These are phyloP conservation scores for Leuciscus waleckii DNA, from an alignment of 2,797 vertebrate genomes.

Conservation along the genomic window DNA sequence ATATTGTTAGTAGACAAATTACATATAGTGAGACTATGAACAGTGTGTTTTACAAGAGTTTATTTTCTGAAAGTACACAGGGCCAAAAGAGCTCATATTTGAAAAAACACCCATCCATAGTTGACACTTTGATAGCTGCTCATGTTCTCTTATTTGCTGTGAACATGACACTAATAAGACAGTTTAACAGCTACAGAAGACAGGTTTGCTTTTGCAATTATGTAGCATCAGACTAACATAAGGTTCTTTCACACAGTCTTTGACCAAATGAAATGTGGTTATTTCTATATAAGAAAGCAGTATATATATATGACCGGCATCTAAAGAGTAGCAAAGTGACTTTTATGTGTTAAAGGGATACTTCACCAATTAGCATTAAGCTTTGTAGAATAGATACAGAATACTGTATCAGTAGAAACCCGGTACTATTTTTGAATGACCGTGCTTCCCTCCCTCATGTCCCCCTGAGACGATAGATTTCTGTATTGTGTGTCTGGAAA, in stretches of 20 bases:
- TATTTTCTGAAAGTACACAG: constrained; percentile 3
- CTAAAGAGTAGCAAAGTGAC: not conserved
- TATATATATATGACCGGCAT: not conserved
- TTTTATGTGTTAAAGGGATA: not conserved
- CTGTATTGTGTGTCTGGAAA: too few relatives aligned
- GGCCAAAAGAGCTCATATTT: not conserved
- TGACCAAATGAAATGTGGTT: not conserved
- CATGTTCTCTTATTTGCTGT: constrained; percentile 65
- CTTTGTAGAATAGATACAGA: too few relatives aligned
- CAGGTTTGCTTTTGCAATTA: constrained; percentile 38
- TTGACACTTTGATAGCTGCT: constrained; percentile 59
- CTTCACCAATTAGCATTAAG: too few relatives aligned
- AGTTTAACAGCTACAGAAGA: constrained; percentile 62
- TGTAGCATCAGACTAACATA: constrained; percentile 27
- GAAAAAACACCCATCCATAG: constrained; percentile 10
- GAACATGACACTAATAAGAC: constrained; percentile 62
- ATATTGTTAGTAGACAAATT: constrained; percentile 8
- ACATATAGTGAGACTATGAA: not conserved
- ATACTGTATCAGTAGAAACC: too few relatives aligned
- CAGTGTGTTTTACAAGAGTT: not conserved
- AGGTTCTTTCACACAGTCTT: not conserved
- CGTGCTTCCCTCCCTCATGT: too few relatives aligned
- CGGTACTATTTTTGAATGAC: too few relatives aligned
- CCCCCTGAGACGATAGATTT: too few relatives aligned
- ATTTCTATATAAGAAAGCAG: not conserved